Conservation (phyloP, 2,113 vertebrate species). For the Larimichthys polyactis region DNA sequence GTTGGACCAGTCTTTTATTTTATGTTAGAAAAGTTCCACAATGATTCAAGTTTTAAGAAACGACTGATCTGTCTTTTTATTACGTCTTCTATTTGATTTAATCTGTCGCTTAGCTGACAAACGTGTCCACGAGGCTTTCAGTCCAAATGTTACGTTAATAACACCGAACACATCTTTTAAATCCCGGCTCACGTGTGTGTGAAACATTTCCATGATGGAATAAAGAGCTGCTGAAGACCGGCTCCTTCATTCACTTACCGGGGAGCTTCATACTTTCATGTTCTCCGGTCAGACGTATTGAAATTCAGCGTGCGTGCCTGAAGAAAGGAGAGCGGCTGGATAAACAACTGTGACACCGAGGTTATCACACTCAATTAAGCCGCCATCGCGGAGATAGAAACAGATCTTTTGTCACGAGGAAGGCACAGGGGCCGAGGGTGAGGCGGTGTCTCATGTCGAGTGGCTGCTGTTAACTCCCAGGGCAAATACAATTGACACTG, state of each 20-base stretch:
- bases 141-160: not conserved
- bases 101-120: not conserved
- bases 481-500: constrained; percentile 60
- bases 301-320: constrained; percentile 25
- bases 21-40: too few relatives aligned
- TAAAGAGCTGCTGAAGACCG: constrained; percentile 10
- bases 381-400: constrained; percentile 29
- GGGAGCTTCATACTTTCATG: constrained; percentile 22
- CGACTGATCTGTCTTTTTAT: too few relatives aligned
- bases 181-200: not conserved
- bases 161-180: not conserved
- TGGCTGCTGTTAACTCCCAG: constrained; percentile 66
- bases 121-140: too few relatives aligned
- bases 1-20: too few relatives aligned
- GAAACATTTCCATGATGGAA: not conserved
- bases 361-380: constrained; percentile 70
- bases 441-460: constrained; percentile 55
- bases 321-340: constrained; percentile 43
- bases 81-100: too few relatives aligned
- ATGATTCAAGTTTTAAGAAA: too few relatives aligned
- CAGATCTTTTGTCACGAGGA: constrained; percentile 57
- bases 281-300: constrained; percentile 39
- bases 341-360: constrained; percentile 63
- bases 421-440: constrained; percentile 49
- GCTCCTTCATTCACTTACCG: not conserved